Percentiles rank a stretch among this genome's conserved stretches.
Conservation (phyloP, 1,140 invertebrate species). For the Zaprionus camerounensis region DNA sequence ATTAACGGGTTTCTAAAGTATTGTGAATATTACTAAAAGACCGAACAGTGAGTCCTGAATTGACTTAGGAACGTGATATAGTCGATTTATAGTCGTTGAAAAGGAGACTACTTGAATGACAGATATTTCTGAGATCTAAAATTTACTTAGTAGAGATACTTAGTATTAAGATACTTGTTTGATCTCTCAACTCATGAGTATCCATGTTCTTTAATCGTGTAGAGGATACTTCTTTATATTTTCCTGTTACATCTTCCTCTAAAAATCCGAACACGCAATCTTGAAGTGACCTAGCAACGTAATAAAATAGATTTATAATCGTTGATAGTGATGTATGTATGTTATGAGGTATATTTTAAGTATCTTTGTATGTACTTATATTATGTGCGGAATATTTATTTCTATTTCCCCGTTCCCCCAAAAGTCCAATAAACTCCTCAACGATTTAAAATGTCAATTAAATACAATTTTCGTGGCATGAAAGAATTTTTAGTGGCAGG, state of each 20-base stretch:
- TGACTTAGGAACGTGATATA: no score
- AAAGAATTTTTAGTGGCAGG: constrained; percentile 70
- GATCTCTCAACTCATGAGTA: not conserved
- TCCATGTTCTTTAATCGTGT: not conserved
- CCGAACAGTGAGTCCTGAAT: no score
- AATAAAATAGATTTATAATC: not conserved
- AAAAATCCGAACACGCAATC: not conserved
- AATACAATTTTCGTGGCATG: constrained; percentile 70
- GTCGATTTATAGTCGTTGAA: no score
- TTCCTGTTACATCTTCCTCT: not conserved
- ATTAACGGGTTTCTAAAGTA: no score
- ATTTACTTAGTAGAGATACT: no score
- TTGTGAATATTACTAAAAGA: no score
- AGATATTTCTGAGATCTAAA: no score
- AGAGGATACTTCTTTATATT: accelerated
- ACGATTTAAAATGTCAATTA: constrained; percentile 48
- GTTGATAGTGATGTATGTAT: not conserved
- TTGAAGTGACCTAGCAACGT: not conserved
- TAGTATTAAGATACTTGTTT: no score
- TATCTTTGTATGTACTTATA: not conserved
- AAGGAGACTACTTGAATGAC: no score
- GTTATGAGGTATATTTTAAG: not conserved
- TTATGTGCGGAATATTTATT: not conserved
- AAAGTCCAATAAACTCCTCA: not conserved
- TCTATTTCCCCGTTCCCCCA: not conserved